Evolutionary conservation across 2,888 invertebrate species (phyloP).

Genomic region (Ischnura elegans): DNA sequence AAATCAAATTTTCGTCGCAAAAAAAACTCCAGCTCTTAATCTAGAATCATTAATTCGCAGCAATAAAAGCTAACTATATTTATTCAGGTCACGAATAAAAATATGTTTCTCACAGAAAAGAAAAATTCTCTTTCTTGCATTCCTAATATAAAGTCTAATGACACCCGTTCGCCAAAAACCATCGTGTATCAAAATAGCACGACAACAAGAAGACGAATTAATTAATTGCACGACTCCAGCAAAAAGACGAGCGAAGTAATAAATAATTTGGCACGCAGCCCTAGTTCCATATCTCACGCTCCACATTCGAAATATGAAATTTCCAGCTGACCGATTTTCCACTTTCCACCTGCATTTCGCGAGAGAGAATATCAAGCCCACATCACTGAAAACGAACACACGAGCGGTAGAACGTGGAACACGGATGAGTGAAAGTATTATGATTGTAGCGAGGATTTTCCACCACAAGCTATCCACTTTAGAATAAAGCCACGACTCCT

Average conservation of each 20-base stretch:
- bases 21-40: background rate
- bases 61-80: background rate
- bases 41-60: background rate
- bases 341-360: background rate
- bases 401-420: background rate
- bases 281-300: background rate
- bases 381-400: background rate
- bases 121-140: too few species aligned
- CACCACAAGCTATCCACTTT: background rate
- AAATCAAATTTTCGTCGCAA: background rate
- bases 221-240: background rate
- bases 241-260: too few species aligned
- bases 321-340: constrained; percentile 27
- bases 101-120: too few species aligned
- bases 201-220: background rate
- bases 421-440: background rate
- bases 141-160: background rate
- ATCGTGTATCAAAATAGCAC: background rate
- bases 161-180: background rate
- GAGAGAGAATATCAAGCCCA: background rate
- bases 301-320: background rate
- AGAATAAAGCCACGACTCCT: background rate
- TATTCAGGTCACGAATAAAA: too few species aligned
- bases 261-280: background rate
- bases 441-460: background rate